Percentiles rank a stretch among this genome's conserved stretches.
Conservation (phyloP, 2,888 invertebrate species). For the Sinhomidia bicolor region DNA sequence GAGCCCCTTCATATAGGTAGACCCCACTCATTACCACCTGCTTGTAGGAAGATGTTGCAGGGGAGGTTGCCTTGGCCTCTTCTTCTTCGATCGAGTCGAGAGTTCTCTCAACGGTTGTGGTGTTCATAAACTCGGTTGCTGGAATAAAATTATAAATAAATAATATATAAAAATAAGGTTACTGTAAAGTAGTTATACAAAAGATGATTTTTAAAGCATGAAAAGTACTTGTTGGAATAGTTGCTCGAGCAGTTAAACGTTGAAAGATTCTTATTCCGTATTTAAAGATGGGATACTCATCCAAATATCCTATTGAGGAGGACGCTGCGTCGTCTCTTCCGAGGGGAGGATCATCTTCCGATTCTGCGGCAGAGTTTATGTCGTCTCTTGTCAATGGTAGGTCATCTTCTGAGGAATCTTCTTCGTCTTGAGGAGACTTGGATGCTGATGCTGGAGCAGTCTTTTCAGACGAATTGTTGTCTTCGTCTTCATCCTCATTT, state of each 20-base stretch:
- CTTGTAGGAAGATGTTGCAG: slow-evolving; percentile 18
- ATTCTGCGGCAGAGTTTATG: not conserved
- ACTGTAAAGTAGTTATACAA: not conserved
- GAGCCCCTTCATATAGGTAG: slow-evolving; percentile 76
- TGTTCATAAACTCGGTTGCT: slow-evolving; percentile 38
- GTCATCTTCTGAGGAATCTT: slow-evolving; percentile 31
- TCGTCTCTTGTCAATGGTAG: not conserved
- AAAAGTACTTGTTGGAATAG: slow-evolving; percentile 49
- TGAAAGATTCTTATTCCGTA: slow-evolving; percentile 41
- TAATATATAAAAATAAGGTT: not conserved
- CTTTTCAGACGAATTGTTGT: not conserved
- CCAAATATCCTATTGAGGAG: not conserved
- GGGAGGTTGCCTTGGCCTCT: slow-evolving; percentile 10
- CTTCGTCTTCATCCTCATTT: slow-evolving; percentile 39
- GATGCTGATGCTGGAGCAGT: not conserved
- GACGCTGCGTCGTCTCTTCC: no score
- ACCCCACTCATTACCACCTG: slow-evolving; percentile 69
- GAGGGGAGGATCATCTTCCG: not conserved
- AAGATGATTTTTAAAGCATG: not conserved
- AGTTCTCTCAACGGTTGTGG: slow-evolving; percentile 49
- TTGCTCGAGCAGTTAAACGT: not conserved
- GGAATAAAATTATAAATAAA: not conserved
- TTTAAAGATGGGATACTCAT: slow-evolving; percentile 48
- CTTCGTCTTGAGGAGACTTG: slow-evolving; percentile 16
- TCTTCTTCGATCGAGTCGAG: slow-evolving; percentile 75